These are phyloP conservation scores for Typhlichthys subterraneus DNA, from an alignment of 2,797 vertebrate genomes.

Conservation along the genomic window DNA sequence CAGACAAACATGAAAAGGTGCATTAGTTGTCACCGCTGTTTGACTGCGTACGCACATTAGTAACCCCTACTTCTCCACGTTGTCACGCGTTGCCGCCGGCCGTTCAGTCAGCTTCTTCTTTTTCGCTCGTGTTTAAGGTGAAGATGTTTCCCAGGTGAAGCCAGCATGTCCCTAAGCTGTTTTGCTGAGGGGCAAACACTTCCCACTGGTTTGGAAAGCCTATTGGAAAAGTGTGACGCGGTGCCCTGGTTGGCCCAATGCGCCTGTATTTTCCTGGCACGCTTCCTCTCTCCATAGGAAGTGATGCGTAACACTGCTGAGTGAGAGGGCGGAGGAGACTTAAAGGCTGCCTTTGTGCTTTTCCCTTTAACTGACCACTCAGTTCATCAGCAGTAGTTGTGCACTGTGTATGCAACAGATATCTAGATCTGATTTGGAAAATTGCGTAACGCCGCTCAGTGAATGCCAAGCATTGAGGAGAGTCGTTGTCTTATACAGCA, in stretches of 20 bases:
- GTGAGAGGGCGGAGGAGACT: conserved; percentile 38
- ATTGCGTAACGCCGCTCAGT: too few species aligned
- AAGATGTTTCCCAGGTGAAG: conserved; percentile 25
- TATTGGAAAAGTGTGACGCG: conserved; percentile 65
- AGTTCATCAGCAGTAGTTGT: not conserved
- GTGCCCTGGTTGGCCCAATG: conserved; percentile 53
- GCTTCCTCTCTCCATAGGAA: conserved; percentile 57
- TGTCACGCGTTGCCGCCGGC: conserved; percentile 8
- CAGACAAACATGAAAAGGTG: not conserved
- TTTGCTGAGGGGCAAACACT: conserved; percentile 55
- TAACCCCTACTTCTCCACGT: not conserved
- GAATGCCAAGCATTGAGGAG: too few species aligned
- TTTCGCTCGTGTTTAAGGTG: conserved; percentile 9
- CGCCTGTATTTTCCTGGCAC: conserved; percentile 67
- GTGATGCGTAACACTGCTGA: conserved; percentile 58
- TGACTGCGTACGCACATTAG: too few species aligned
- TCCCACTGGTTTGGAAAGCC: conserved; percentile 65
- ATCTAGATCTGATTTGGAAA: not conserved
- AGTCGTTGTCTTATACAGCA: too few species aligned
- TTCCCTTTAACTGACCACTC: conserved; percentile 4
- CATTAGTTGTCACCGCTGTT: too few species aligned
- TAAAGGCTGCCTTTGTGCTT: conserved; percentile 30
- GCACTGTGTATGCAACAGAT: conserved; percentile 8
- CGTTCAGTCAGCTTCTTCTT: conserved; percentile 14
- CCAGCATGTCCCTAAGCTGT: conserved; percentile 51